These are phyloP conservation scores for Sclerodermus sp. DNA, from an alignment of 2,888 invertebrate genomes.

Conservation along the genomic window DNA sequence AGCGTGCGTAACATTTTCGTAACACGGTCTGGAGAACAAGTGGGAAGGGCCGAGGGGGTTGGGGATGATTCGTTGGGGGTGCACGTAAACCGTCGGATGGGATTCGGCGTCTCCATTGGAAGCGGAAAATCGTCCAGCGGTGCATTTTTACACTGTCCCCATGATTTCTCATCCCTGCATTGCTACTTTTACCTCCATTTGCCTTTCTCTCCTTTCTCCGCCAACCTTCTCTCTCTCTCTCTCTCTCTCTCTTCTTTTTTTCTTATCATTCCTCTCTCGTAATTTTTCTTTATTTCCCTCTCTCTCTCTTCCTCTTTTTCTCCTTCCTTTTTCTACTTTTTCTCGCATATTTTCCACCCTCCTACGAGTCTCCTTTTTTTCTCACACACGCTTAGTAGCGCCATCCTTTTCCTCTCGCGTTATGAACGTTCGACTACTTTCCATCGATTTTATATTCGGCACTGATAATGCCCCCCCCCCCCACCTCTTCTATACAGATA, in stretches of 20 bases:
- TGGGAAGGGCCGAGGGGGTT: no score
- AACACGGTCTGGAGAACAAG: no score
- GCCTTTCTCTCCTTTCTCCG: slow-evolving; percentile 24
- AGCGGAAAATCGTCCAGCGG: slow-evolving; percentile 39
- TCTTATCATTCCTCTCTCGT: no score
- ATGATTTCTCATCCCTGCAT: slow-evolving; percentile 29
- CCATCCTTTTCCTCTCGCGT: no score
- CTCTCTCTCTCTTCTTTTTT: slow-evolving; percentile 2
- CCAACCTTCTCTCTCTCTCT: slow-evolving; percentile 1
- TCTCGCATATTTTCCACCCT: no score
- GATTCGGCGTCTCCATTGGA: slow-evolving; percentile 31
- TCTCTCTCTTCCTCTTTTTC: not conserved
- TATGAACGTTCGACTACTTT: slow-evolving; percentile 1
- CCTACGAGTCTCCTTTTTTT: no score
- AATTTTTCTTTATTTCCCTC: not conserved
- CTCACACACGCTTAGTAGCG: no score
- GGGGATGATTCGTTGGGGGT: slow-evolving; percentile 9
- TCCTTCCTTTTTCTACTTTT: not conserved
- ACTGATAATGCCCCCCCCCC: not conserved
- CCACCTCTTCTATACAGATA: no score
- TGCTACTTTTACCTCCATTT: no score
- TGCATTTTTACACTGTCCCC: slow-evolving; percentile 40
- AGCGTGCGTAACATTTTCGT: no score
- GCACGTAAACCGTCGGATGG: slow-evolving; percentile 16
- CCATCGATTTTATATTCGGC: not conserved